Percentiles rank a stretch among this genome's conserved stretches.
Evolutionary conservation across 2,113 vertebrate genomes (phyloP).

Genomic region (human): GRCh38 chr9:8741001-8741500

Average conservation of each 20-base stretch:
- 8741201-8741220: background rate
- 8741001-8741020: background rate
- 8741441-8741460: background rate
- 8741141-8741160: background rate
- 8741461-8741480: background rate
- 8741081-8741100: background rate
- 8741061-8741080: background rate
- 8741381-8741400: background rate
- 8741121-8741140: background rate
- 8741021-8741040: background rate
- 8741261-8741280: background rate
- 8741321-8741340: background rate
- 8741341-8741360: background rate
- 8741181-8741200: background rate
- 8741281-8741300: background rate
- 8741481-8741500: background rate
- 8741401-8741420: background rate
- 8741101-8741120: slow-evolving; percentile 26
- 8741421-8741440: background rate
- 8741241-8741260: background rate
- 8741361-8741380: background rate
- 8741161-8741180: background rate
- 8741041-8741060: background rate
- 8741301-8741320: slow-evolving; percentile 8
- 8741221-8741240: background rate